These are phyloP conservation scores for Furcula furcula DNA, from an alignment of 2,888 invertebrate species.

Conservation along the genomic window DNA sequence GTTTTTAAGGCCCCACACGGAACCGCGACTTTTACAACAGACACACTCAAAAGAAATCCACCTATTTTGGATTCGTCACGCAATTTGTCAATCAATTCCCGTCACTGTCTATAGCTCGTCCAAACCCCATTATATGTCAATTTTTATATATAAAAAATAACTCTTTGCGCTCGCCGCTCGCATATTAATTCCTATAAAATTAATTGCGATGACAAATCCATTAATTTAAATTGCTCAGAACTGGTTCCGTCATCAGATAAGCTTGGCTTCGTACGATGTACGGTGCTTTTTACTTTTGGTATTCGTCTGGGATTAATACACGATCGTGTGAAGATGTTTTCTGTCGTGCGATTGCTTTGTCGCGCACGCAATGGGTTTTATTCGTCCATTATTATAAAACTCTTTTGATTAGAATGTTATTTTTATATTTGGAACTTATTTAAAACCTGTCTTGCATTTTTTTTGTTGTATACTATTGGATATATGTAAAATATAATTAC, in stretches of 20 bases:
- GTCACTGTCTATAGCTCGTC: conserved; percentile 68
- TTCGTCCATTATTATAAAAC: no score
- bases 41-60: conserved; percentile 76
- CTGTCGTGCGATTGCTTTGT: not conserved
- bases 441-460: no score
- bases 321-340: conserved; percentile 5
- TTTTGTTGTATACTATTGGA: no score
- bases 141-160: conserved; percentile 60
- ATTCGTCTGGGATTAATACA: conserved; percentile 8
- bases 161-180: conserved; percentile 75
- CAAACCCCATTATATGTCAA: conserved; percentile 74
- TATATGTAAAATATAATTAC: no score
- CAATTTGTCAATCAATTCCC: conserved; percentile 79
- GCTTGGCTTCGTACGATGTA: conserved; percentile 18
- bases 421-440: no score
- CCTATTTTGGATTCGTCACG: conserved; percentile 80
- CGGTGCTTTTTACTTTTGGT: conserved; percentile 22
- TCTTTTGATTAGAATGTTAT: no score
- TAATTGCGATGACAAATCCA: conserved; percentile 81
- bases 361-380: not conserved
- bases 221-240: conserved; percentile 72
- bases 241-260: conserved; percentile 48
- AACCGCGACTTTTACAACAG: conserved; percentile 63
- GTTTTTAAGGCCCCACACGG: conserved; percentile 44
- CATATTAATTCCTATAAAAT: conserved; percentile 79